Conservation (phyloP, 2,113 vertebrate genomes). For the Ceratotherium simum region DNA sequence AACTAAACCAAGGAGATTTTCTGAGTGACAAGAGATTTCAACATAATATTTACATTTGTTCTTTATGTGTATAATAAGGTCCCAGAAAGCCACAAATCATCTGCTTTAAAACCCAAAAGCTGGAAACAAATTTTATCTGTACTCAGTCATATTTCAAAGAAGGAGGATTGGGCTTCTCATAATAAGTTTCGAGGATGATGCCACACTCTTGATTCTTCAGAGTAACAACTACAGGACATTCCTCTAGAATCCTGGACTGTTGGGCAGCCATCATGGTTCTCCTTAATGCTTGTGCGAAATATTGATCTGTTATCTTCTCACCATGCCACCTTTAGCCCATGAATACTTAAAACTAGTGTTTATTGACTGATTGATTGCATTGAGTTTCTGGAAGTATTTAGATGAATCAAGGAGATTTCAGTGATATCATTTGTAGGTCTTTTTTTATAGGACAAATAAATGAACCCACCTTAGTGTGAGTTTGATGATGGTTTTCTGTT, state of each 20-base stretch:
- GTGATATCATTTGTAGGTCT: not conserved
- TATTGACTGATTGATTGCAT: not conserved
- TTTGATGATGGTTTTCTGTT: not conserved
- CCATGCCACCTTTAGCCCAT: not conserved
- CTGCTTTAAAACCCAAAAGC: not conserved
- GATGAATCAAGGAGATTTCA: not conserved
- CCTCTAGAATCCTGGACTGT: not conserved
- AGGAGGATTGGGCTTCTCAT: not conserved
- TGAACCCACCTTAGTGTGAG: not conserved
- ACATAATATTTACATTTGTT: not conserved
- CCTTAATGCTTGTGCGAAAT: not conserved
- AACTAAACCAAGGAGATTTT: not conserved
- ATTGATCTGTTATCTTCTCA: not conserved
- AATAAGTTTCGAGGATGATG: not conserved
- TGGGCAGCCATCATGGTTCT: not conserved
- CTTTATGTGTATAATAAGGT: slow-evolving; percentile 1
- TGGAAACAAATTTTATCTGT: not conserved
- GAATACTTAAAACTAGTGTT: slow-evolving; percentile 46
- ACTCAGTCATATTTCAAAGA: not conserved
- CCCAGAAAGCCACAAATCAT: not conserved
- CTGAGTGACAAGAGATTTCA: not conserved
- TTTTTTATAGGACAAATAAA: slow-evolving; percentile 22
- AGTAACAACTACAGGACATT: not conserved
- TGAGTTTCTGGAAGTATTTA: slow-evolving; percentile 24
- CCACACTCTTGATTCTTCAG: not conserved